These are phyloP conservation scores for Rhinella marina DNA, from an alignment of 2,797 vertebrate genomes.

Conservation along the genomic window DNA sequence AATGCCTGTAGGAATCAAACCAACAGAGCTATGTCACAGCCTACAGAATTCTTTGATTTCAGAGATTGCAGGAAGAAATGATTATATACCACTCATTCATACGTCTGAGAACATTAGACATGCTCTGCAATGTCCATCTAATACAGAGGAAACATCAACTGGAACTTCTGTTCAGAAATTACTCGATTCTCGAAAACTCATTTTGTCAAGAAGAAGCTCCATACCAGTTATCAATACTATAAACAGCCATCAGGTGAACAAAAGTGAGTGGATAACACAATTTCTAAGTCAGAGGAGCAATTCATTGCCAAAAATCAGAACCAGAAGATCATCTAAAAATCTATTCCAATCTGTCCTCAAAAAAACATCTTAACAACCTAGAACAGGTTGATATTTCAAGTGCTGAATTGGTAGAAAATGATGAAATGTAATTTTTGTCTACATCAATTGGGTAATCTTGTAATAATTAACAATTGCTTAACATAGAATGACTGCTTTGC, in stretches of 20 bases:
- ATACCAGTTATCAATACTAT: neutral
- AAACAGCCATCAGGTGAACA: neutral
- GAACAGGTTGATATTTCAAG: neutral
- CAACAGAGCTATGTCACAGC: too few species aligned
- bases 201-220: slow-evolving; percentile 20
- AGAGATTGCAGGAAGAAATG: neutral
- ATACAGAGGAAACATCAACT: neutral
- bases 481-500: too few species aligned
- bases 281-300: slow-evolving; percentile 10
- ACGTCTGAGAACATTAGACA: neutral
- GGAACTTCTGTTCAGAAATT: neutral
- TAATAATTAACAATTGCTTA: too few species aligned
- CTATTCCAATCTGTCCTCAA: slow-evolving; percentile 31
- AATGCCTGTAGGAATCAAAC: neutral
- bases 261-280: neutral
- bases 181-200: neutral
- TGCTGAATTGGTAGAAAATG: neutral
- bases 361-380: slow-evolving; percentile 10
- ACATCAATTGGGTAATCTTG: too few species aligned
- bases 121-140: neutral
- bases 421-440: neutral
- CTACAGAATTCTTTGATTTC: neutral
- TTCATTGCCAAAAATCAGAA: slow-evolving; percentile 18
- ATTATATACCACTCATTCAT: neutral
- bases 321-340: neutral